phyloP scores from a whole-genome alignment of 1,140 invertebrate species.

The Aleiodes sp. region DNA sequence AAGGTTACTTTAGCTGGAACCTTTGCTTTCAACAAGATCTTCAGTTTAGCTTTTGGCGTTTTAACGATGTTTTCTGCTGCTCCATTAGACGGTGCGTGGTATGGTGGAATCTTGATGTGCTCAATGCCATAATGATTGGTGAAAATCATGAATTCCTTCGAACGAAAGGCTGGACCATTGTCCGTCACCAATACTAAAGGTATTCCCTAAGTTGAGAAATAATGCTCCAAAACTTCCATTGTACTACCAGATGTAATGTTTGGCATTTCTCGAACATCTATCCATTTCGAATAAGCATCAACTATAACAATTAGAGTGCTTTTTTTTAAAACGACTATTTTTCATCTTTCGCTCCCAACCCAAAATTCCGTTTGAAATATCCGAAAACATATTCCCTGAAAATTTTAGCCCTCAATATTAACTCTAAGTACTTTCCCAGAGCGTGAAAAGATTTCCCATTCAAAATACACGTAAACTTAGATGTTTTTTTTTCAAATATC shows the following conservation, averaged over 20 bases:
- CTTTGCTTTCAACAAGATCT: background rate
- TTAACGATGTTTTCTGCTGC: conserved; percentile 35
- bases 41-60: conserved; percentile 25
- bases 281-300: conserved; percentile 56
- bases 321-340: too few species aligned
- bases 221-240: conserved; percentile 26
- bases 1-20: background rate
- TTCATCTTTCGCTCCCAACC: too few species aligned
- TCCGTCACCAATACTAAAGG: conserved; percentile 19
- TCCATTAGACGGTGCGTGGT: conserved; percentile 37
- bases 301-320: too few species aligned
- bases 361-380: too few species aligned
- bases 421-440: too few species aligned
- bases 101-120: conserved; percentile 33
- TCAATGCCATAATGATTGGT: background rate
- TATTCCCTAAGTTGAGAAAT: conserved; percentile 20
- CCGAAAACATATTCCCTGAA: too few species aligned
- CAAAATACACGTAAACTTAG: too few species aligned
- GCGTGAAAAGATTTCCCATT: too few species aligned
- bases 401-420: too few species aligned
- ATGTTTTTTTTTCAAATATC: too few species aligned
- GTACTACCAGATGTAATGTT: conserved; percentile 30
- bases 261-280: conserved; percentile 49
- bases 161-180: conserved; percentile 22
- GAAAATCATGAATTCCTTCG: conserved; percentile 18